A percentile compares a stretch with the other conserved stretches of the same genome.
phyloP scores from a whole-genome alignment of 1,140 invertebrate species.

The Euwallacea fornicatus region DNA sequence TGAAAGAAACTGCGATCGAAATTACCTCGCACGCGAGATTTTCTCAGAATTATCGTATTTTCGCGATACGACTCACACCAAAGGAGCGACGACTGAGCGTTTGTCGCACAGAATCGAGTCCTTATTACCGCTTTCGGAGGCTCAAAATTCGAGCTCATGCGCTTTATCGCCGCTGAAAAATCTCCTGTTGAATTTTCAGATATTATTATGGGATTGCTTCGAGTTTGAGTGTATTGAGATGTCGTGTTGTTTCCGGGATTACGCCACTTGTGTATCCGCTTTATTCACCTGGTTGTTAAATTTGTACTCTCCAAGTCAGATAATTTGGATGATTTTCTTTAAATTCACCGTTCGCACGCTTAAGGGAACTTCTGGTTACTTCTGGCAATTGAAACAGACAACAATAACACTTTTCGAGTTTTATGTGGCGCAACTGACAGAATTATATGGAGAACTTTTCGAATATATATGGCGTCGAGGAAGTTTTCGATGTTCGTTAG shows the following conservation, averaged over 20 bases:
- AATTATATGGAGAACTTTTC: constrained; percentile 15
- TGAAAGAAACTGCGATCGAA: too few species aligned
- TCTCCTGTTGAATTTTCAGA: constrained; percentile 22
- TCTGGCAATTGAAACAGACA: constrained; percentile 10
- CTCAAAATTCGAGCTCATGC: constrained; percentile 23
- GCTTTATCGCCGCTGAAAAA: constrained; percentile 13
- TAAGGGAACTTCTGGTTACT: background rate
- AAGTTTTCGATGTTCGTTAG: constrained; percentile 2
- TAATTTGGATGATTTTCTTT: too few species aligned
- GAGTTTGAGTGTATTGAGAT: constrained; percentile 7
- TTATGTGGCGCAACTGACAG: constrained; percentile 11
- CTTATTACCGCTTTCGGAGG: constrained; percentile 19
- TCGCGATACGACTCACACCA: constrained; percentile 7
- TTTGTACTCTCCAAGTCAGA: too few species aligned
- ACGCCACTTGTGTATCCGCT: background rate
- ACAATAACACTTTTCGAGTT: constrained; percentile 17
- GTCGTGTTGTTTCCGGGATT: constrained; percentile 8
- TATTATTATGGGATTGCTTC: constrained; percentile 11
- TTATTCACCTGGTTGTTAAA: too few species aligned
- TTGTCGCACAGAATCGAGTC: constrained; percentile 19
- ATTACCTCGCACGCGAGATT: too few species aligned
- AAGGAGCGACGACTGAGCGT: constrained; percentile 13
- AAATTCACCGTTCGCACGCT: background rate
- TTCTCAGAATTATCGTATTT: background rate
- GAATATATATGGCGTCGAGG: constrained; percentile 8